Conservation (phyloP, 2,888 invertebrate genomes). For the Diplazon laetatorius region DNA sequence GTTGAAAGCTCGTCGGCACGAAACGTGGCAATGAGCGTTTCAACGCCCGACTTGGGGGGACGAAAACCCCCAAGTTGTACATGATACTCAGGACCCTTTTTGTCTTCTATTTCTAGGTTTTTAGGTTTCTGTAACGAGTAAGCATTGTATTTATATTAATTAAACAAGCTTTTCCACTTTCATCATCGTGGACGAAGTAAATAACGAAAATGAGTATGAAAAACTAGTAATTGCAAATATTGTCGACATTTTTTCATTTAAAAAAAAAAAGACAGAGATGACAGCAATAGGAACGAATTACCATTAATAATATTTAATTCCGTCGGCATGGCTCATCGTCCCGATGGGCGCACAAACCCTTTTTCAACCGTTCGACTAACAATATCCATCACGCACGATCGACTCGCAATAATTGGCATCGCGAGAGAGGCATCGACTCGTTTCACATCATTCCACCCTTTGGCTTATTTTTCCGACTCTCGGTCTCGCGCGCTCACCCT, state of each 20-base stretch:
- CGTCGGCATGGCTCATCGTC: constrained; percentile 34
- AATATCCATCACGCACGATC: constrained; percentile 81
- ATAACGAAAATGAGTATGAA: too few species aligned
- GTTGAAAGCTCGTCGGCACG: too few species aligned
- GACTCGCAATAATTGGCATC: constrained; percentile 80
- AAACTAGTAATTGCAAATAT: too few species aligned
- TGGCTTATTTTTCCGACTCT: constrained; percentile 12
- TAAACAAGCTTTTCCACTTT: neutral
- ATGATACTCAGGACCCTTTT: too few species aligned
- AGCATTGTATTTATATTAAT: constrained; percentile 8
- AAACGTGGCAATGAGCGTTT: too few species aligned
- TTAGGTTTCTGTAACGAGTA: too few species aligned
- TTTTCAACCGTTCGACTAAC: constrained; percentile 72
- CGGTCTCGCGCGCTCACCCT: neutral
- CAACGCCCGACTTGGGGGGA: too few species aligned
- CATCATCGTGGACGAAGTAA: too few species aligned
- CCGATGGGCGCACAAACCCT: constrained; percentile 38
- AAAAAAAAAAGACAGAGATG: constrained; percentile 37
- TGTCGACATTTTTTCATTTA: neutral
- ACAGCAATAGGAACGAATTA: constrained; percentile 15
- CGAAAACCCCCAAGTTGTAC: too few species aligned
- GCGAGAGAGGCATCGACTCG: constrained; percentile 60
- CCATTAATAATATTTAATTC: constrained; percentile 57
- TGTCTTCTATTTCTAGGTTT: too few species aligned
- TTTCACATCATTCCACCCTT: constrained; percentile 20